Evolutionary conservation across 2,113 vertebrate species (phyloP), one percentile per base, ranked within the genome.

Genomic region (Psilopsiagon aymara): DNA sequence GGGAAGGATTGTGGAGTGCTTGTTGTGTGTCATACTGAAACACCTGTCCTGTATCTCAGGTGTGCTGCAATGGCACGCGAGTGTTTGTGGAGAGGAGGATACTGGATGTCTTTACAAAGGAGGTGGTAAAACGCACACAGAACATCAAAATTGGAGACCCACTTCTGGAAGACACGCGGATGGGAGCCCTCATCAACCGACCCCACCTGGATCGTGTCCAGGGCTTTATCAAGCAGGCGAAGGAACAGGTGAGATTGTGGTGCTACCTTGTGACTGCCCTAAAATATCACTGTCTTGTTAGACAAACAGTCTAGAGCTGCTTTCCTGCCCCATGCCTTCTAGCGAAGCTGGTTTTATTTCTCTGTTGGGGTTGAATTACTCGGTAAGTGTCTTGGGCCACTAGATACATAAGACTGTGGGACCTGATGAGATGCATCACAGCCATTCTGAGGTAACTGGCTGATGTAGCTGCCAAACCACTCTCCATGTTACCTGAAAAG

Each of bases 41-140:
- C 55, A 27, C 35, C 60, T 52, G 66, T 86, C 64, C 25, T 62
- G 13, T 66, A 4, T 66, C 47, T 35, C 71, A 99, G 99, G 99
- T 99, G 24, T 99, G 99, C 96, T 99, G 99, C 94, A 99, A 99
- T 0, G 99, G 99, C 33, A 99, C 99, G 0, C 98, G 99, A 16
- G 99, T 99, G 23, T 99, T 98, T 84, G 99, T 99, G 52, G 99
- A 99, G 83, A 98, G 96, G 69, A 98, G 99, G 39, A 99, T 99
- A 73, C 66, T 99, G 97, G 98, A 99, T 17, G 91, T 94, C 80
- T 99, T 99, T 96, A 98, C 99, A 49, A 98, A 99, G 52, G 98
- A 98, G 75, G 99, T 99, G 76, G 98, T 99, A 80, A 99, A 98
- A 79, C 98, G 97, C 96, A 99, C 99, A 16, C 98, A 99, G 94